Evolutionary conservation across 1,140 invertebrate genomes (phyloP), one percentile per base, ranked within the genome.

Genomic region (Drosophila santomea): DNA sequence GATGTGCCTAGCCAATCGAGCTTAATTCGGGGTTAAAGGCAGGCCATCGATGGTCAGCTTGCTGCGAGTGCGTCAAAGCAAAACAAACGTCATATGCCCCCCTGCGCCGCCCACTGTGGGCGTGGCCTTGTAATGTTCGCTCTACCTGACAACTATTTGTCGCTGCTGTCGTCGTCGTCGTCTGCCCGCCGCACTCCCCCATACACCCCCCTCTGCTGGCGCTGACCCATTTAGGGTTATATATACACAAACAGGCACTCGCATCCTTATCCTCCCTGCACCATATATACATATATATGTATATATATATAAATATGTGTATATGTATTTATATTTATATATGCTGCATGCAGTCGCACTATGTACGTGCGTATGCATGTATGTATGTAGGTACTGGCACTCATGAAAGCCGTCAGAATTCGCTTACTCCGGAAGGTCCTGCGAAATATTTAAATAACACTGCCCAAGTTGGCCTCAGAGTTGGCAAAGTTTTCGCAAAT

Each of bases 91-190:
- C 82, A 88, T 78, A 82, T 75, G 52, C 64, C 64, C 61, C 43
- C 57, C 35, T 8, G 8, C 0, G 28, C 39, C 41, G 7, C 15
- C 41, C 17, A 32, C 41, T 32, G 39, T 45, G 41, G 64, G 64
- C 55, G 32, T 85, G 77, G 77, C 81, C 81, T 85, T 85, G 79
- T 48, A 35, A 47, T 43, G 51, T 45, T 59, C 56, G 62, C 58
- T 50, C 73, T 69, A 84, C 81, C 81, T 84, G 81, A 85, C 71
- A 84, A 85, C 73, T 68, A 69, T 80, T 84, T 84, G 73, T 80
- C 59, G 77, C 63, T 68, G 64, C 56, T 73, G 67, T 36, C 38
- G 58, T 50, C 52, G 58, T 50, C 52, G 58, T 47, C 55, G 38
- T 39, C 38, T 39, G 14, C 38, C 38, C 43, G 44, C 20, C 35